Percentiles rank a stretch among this genome's conserved stretches.
Evolutionary conservation across 2,113 vertebrate species (phyloP).

Genomic region (Callaeas wilsoni): DNA sequence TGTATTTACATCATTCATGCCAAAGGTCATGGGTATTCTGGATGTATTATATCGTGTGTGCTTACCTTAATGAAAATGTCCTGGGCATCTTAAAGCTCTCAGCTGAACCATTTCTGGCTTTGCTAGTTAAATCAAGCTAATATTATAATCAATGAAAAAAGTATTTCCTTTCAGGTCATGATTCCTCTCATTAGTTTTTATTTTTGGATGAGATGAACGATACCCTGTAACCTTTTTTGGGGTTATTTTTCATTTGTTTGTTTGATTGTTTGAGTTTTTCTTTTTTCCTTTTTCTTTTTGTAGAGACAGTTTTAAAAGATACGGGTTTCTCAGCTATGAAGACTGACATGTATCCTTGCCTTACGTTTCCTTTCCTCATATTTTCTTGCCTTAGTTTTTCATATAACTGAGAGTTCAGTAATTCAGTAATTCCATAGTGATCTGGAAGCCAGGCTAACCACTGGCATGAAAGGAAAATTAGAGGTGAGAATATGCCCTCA

Average conservation of each 20-base stretch:
- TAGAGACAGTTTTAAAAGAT: background rate
- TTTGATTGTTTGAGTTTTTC: background rate
- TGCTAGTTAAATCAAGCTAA: background rate
- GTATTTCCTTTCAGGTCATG: background rate
- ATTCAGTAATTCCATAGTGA: background rate
- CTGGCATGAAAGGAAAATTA: background rate
- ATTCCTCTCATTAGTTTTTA: background rate
- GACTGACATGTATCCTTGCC: background rate
- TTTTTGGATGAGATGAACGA: background rate
- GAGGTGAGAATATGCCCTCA: background rate
- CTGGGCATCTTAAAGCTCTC: background rate
- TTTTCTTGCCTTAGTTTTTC: background rate
- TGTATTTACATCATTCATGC: background rate
- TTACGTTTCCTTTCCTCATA: background rate
- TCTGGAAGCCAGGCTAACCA: background rate
- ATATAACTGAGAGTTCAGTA: background rate
- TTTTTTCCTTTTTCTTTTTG: background rate
- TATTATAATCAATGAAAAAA: background rate
- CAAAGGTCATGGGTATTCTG: background rate
- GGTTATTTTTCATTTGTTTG: fast-evolving
- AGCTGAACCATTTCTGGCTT: background rate
- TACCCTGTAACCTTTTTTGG: fast-evolving
- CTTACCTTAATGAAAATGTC: background rate
- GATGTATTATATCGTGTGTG: background rate
- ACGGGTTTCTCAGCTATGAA: background rate